Percentiles rank a stretch among this genome's conserved stretches.
These are phyloP conservation scores for Brachionus sp. DNA, from an alignment of 1,140 invertebrate species.

Conservation along the genomic window DNA sequence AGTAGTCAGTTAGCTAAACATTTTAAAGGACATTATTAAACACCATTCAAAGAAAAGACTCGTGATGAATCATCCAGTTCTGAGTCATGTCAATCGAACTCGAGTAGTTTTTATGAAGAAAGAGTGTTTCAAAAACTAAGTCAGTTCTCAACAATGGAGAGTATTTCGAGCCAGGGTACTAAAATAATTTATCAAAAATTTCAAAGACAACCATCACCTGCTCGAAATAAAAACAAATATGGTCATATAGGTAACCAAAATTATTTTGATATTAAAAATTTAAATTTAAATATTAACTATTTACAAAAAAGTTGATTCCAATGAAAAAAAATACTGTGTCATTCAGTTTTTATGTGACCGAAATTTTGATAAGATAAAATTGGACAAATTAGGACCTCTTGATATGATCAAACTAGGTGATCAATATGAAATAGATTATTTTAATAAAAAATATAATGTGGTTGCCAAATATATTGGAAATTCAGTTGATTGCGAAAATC, in stretches of 20 bases:
- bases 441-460: background rate
- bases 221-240: background rate
- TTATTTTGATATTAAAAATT: background rate
- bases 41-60: background rate
- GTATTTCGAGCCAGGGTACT: background rate
- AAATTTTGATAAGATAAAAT: background rate
- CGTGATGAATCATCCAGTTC: background rate
- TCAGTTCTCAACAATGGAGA: background rate
- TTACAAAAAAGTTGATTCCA: background rate
- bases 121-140: background rate
- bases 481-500: background rate
- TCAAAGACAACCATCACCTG: background rate
- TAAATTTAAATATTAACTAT: background rate
- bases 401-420: background rate
- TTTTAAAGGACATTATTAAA: background rate
- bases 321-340: background rate
- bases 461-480: background rate
- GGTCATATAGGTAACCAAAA: background rate
- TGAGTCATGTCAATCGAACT: background rate
- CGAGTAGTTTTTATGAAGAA: background rate
- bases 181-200: background rate
- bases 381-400: background rate
- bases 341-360: background rate
- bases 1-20: background rate
- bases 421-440: background rate